Evolutionary conservation across 2,797 vertebrate genomes (phyloP), one percentile per base, ranked within the genome.

Genomic region (Rhabdomys pumilio): DNA sequence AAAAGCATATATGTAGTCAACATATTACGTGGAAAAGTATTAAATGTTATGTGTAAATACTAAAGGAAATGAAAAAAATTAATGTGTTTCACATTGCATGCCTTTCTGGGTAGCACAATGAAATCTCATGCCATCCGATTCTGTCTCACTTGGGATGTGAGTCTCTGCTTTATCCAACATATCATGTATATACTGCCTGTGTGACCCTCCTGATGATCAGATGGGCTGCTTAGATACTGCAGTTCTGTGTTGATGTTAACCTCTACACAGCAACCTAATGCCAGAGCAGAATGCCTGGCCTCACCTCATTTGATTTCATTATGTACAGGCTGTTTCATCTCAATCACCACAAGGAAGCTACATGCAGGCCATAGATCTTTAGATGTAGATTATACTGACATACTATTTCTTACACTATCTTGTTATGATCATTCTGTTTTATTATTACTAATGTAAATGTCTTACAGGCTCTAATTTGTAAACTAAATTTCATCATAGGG

Each of bases 381-480:
- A 69, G 12, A 72, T 63, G 59, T n/a, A 57, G 79, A 76, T 8
- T 59, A 57, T 15, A 47, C 47, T 38, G 50, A 90, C 17, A 31
- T 38, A 79, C n/a, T 59, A 41, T 85, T 95, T 63, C 38, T 65
- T 72, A 72, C 9, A 69, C 29, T 22, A 41, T 22, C 44, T 57
- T 50, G 34, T 79, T 91, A 80, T 72, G 61, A 86, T 41, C 15
- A 67, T 61, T 91, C 53, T 41, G 20, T 20, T 81, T 84, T 90
- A 69, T 90, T 84, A 75, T 76, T 63, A 50, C 34, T 67, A 29
- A 38, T 73, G 3, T 80, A 73, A 79, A 86, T 80, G 13, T 86
- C 88, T 67, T 90, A 77, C 31, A 79, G 41, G 38, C 47, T 57
- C 34, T 72, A 79, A 82, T 82, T 86, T 79, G 79, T 69, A 91